Conservation (phyloP, 2,113 vertebrate species). For the Acinonyx jubatus region DNA sequence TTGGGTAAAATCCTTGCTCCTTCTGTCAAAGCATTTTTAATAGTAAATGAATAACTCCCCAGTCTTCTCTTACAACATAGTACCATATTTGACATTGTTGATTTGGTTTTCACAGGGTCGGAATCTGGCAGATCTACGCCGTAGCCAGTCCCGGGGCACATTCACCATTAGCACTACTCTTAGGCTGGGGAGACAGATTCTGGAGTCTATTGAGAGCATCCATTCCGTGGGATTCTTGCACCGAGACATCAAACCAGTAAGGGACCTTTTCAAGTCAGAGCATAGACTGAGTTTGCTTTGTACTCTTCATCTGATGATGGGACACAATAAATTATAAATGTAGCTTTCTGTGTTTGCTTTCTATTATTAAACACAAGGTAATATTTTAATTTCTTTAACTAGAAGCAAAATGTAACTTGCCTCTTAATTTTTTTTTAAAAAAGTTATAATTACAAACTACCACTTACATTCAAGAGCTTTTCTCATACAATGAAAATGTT, state of each 20-base stretch:
- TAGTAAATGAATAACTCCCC: not conserved
- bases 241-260: constrained; percentile 98
- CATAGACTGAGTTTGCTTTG: constrained; percentile 2
- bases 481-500: constrained; percentile 33
- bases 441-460: constrained; percentile 19
- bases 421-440: not conserved
- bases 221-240: constrained; percentile 99
- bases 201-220: constrained; percentile 98
- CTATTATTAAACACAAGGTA: constrained; percentile 11
- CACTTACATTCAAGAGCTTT: constrained; percentile 41
- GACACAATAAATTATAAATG: constrained; percentile 17
- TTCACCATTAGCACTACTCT: constrained; percentile 97
- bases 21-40: constrained; percentile 15
- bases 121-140: constrained; percentile 96
- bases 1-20: not conserved
- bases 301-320: not conserved
- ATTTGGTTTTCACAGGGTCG: constrained; percentile 89
- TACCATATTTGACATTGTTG: constrained; percentile 17
- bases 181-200: constrained; percentile 95
- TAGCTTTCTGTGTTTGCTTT: constrained; percentile 17
- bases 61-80: not conserved
- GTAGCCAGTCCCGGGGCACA: constrained; percentile 95
- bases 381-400: constrained; percentile 47
- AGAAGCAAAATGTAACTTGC: constrained; percentile 31
- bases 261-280: constrained; percentile 64